phyloP scores from a whole-genome alignment of 92 coral and sea anemone species.

The Muricea muricata region DNA sequence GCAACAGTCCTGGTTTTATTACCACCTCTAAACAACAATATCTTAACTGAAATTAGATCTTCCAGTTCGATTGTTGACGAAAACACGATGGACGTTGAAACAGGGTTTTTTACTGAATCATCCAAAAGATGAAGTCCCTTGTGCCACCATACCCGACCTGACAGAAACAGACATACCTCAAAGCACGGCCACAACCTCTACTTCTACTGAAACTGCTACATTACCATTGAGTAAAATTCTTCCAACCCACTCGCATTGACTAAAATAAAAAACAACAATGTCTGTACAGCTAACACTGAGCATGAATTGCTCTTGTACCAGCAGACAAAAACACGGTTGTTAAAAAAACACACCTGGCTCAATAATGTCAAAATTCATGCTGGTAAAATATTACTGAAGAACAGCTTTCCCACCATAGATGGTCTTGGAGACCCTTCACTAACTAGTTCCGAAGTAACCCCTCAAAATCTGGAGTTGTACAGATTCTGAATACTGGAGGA shows the following conservation, averaged over 20 bases:
- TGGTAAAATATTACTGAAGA: conserved; percentile 33
- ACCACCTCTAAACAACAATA: not conserved
- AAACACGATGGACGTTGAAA: not conserved
- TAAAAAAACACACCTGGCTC: conserved; percentile 41
- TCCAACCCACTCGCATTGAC: conserved; percentile 53
- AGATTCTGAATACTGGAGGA: conserved; percentile 23
- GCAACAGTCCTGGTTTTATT: not conserved
- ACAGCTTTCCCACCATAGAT: conserved; percentile 14
- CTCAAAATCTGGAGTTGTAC: conserved; percentile 43
- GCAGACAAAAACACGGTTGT: conserved; percentile 1
- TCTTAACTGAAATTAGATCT: too few relatives aligned
- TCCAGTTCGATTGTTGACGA: not conserved
- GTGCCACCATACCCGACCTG: not conserved
- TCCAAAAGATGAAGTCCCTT: not conserved
- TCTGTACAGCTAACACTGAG: too few relatives aligned
- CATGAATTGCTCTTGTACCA: not conserved
- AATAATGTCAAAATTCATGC: conserved; percentile 35
- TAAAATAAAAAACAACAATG: conserved; percentile 13
- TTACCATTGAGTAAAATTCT: conserved; percentile 44
- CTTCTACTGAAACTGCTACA: not conserved
- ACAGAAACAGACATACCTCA: not conserved
- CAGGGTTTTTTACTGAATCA: not conserved
- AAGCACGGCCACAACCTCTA: not conserved
- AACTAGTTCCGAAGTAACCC: not conserved
- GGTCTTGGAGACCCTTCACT: conserved; percentile 46